A percentile compares a stretch with the other conserved stretches of the same genome.
These are phyloP conservation scores for Idris sp. DNA, from an alignment of 1,140 invertebrate species.

Conservation along the genomic window DNA sequence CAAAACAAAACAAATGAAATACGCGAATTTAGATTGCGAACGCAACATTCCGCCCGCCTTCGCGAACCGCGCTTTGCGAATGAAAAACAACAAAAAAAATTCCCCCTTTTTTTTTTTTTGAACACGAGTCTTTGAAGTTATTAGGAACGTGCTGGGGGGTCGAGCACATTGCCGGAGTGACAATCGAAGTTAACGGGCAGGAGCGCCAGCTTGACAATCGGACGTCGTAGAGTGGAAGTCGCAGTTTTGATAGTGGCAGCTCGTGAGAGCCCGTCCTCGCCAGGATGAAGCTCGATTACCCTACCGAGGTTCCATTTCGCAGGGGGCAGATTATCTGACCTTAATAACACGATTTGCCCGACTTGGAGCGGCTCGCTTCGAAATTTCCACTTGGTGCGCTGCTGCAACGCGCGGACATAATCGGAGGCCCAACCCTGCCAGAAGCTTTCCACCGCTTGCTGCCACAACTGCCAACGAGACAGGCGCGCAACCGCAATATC, in stretches of 20 bases:
- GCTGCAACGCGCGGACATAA: background rate
- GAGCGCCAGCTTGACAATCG: background rate
- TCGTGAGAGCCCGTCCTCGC: background rate
- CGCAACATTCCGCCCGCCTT: no score
- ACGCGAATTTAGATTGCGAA: no score
- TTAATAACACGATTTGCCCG: conserved; percentile 1
- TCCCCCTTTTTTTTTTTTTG: no score
- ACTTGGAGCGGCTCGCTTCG: background rate
- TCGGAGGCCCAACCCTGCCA: background rate
- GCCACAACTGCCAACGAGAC: background rate
- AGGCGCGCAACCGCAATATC: background rate
- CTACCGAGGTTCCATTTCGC: conserved; percentile 11
- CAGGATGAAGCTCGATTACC: background rate
- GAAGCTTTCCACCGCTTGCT: background rate
- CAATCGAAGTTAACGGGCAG: background rate
- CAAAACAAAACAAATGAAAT: no score
- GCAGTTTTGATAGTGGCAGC: background rate
- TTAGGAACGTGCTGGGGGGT: no score
- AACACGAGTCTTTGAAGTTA: no score
- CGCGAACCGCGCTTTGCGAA: no score
- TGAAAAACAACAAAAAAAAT: no score
- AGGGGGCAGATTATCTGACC: background rate
- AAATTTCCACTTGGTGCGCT: background rate
- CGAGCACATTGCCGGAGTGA: no score
- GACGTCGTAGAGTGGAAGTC: background rate